phyloP scores from a whole-genome alignment of 2,797 vertebrate genomes.

The Hirundo rustica region DNA sequence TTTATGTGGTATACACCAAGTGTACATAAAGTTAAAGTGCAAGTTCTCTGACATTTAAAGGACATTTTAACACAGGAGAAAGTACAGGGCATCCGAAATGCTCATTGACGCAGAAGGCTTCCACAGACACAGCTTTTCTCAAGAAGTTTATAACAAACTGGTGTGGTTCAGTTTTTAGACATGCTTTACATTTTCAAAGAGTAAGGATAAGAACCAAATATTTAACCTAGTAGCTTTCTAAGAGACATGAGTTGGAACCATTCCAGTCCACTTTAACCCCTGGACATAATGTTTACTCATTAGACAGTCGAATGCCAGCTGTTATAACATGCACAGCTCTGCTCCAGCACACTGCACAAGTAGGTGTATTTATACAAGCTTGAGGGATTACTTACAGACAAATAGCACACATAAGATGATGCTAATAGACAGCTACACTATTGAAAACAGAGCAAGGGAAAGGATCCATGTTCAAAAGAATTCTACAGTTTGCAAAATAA shows the following conservation, averaged over 20 bases:
- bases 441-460: neutral
- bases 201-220: neutral
- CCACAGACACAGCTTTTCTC: neutral
- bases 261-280: conserved; percentile 64
- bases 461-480: neutral
- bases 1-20: neutral
- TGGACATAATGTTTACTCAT: conserved; percentile 61
- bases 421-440: conserved; percentile 67
- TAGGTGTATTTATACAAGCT: conserved; percentile 79
- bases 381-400: conserved; percentile 75
- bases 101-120: neutral
- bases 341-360: conserved; percentile 59
- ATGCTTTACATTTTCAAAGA: neutral
- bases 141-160: neutral
- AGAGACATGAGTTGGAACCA: neutral
- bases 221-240: conserved; percentile 36
- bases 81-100: neutral
- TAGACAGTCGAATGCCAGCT: conserved; percentile 75
- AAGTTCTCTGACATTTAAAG: neutral
- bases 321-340: conserved; percentile 78
- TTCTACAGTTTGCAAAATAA: neutral
- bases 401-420: conserved; percentile 62
- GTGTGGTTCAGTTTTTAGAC: neutral
- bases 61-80: neutral
- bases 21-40: neutral